Base-by-base conservation (phyloP, 2,888 invertebrate species). In the Diarsia rubi region DNA sequence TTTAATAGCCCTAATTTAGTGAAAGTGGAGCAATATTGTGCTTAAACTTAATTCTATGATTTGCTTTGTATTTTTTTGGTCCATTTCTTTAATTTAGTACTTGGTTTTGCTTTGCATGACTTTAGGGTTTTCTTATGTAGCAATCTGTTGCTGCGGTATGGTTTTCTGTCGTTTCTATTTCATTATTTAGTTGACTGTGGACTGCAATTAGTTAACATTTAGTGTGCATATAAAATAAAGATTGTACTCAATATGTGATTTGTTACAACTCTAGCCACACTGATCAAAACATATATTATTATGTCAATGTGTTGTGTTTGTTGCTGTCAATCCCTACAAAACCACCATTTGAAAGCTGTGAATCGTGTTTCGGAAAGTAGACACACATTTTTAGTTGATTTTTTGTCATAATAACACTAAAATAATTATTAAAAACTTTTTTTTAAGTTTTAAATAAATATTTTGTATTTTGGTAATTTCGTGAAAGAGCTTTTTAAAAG, bases 1-100 rank as follows among this genome's bases (percentile, higher is more conserved):
- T n/a, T 66, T 4, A 44, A 49, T 5, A 0, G 14, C 19, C 44
- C 16, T 52, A 42, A 45, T 68, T 70, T 45, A 52, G 63, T 66
- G 14, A 67, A 72, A 78, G 37, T 72, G 9, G 71, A 59, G 27
- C 71, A 62, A 11, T 27, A n/a, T n/a, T 65, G 31, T 75, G 27
- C 4, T 72, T 14, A 72, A 37, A 69, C 14, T 67, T 57, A 69
- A 59, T 24, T 60, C 11, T 5, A 9, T 14, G 4, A 47, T 14
- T 11, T 21, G 16, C 37, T 37, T 63, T 31, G 6, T 62, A 49
- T 37, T 59, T 59, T 54, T 68, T 72, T n/a, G 11, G 52, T 19
- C 37, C 21, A 37, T 37, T 47, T 2, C n/a, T 4, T 65, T 45
- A 8, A 69, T 57, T 59, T 65, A 5, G 27, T 16, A 1, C 44